Evolutionary conservation across 2,888 invertebrate species (phyloP).

Genomic region (Chorisops tibialis): DNA sequence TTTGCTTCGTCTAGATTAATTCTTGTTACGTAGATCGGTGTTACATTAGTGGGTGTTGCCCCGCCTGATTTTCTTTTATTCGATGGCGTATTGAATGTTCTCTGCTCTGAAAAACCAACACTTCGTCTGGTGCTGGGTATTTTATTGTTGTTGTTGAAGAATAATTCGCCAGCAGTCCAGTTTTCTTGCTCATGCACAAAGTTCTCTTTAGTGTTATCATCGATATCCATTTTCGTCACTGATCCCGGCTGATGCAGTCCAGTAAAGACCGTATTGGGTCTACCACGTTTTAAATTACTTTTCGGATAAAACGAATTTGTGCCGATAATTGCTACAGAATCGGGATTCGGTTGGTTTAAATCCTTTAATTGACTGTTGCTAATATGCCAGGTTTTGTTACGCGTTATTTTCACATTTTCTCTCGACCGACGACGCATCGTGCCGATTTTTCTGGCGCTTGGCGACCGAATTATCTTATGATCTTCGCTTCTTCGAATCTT

Average conservation of each 20-base stretch:
- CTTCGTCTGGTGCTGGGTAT: not conserved
- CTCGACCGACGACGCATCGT: slow-evolving; percentile 68
- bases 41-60: slow-evolving; percentile 16
- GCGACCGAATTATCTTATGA: slow-evolving; percentile 70
- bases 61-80: not conserved
- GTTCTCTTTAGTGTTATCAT: slow-evolving; percentile 13
- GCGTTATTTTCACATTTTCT: slow-evolving; percentile 57
- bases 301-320: slow-evolving; percentile 53
- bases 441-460: slow-evolving; percentile 78
- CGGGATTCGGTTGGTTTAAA: slow-evolving; percentile 23
- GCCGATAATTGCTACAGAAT: slow-evolving; percentile 12
- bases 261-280: slow-evolving; percentile 53
- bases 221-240: slow-evolving; percentile 17
- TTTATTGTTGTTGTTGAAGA: slow-evolving; percentile 40
- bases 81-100: slow-evolving; percentile 1
- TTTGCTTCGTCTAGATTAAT: slow-evolving; percentile 31
- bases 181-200: slow-evolving; percentile 38
- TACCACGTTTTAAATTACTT: slow-evolving; percentile 55
- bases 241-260: slow-evolving; percentile 43
- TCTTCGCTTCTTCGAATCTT: slow-evolving; percentile 70
- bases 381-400: slow-evolving; percentile 67
- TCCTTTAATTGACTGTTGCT: slow-evolving; percentile 29
- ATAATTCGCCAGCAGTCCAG: slow-evolving; percentile 51
- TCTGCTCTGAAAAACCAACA: not conserved
- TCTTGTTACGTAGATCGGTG: slow-evolving; percentile 17